Conservation (phyloP, 1,140 invertebrate species). For the Cydia fagiglandana region DNA sequence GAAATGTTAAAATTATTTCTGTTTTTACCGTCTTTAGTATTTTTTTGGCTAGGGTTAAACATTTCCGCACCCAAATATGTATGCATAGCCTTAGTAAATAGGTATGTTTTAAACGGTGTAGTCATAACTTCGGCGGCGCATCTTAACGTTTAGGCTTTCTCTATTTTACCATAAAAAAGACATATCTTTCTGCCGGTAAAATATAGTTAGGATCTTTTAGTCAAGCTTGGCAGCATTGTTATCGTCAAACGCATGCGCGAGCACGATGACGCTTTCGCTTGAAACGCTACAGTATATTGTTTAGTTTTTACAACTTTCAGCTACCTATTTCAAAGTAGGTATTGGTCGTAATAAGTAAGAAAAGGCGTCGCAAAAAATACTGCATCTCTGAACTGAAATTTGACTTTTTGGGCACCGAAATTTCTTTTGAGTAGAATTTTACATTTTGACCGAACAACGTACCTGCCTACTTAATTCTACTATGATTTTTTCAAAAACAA, state of each 20-base stretch:
- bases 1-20: too few relatives aligned
- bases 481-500: too few relatives aligned
- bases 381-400: too few relatives aligned
- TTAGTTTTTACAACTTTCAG: constrained; percentile 47
- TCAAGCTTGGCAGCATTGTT: constrained; percentile 48
- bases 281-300: constrained; percentile 45
- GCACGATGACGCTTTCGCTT: constrained; percentile 50
- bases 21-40: too few relatives aligned
- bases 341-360: not conserved
- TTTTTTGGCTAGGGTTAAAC: too few relatives aligned
- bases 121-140: not conserved
- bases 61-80: too few relatives aligned
- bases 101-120: not conserved
- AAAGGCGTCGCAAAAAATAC: not conserved
- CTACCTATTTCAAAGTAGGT: constrained; percentile 37
- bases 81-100: not conserved
- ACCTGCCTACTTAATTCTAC: too few relatives aligned
- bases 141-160: constrained; percentile 37
- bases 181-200: not conserved
- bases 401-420: too few relatives aligned
- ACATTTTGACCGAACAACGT: too few relatives aligned
- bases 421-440: too few relatives aligned
- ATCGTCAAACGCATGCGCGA: constrained; percentile 33
- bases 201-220: not conserved
- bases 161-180: constrained; percentile 33